Conservation (phyloP, 2,797 vertebrate species). For the Carcharodon carcharias region DNA sequence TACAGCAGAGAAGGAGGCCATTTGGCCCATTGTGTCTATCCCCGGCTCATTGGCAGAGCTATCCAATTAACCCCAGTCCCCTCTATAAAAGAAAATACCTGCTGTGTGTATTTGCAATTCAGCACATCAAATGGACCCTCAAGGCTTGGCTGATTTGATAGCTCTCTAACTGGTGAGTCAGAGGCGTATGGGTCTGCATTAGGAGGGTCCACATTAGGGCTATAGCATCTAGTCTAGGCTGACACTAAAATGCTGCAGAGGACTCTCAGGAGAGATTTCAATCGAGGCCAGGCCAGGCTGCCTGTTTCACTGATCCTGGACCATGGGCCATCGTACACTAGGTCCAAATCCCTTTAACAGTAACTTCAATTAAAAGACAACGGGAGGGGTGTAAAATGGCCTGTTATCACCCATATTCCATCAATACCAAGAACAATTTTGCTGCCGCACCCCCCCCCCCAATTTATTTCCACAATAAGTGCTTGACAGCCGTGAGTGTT, state of each 20-base stretch:
- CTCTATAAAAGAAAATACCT: background rate
- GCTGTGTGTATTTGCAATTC: background rate
- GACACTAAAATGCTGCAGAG: background rate
- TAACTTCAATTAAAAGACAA: background rate
- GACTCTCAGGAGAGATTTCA: background rate
- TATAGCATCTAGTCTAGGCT: background rate
- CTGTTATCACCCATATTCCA: background rate
- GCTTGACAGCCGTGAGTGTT: background rate
- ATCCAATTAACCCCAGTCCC: background rate
- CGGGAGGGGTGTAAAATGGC: background rate
- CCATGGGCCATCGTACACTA: background rate
- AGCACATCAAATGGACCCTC: background rate
- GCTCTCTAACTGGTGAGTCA: background rate
- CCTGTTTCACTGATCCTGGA: background rate
- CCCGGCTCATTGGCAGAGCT: background rate
- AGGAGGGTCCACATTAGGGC: too few species aligned
- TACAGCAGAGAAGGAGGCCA: background rate
- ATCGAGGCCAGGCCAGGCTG: background rate
- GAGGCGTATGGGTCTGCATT: background rate
- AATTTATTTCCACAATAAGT: background rate
- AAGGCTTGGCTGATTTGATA: background rate
- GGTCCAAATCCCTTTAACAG: background rate
- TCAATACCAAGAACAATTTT: background rate
- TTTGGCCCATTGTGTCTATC: background rate
- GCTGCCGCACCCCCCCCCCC: background rate